Base-by-base conservation (phyloP, 2,797 vertebrate genomes). In the Sebastes kiyomatsui region DNA sequence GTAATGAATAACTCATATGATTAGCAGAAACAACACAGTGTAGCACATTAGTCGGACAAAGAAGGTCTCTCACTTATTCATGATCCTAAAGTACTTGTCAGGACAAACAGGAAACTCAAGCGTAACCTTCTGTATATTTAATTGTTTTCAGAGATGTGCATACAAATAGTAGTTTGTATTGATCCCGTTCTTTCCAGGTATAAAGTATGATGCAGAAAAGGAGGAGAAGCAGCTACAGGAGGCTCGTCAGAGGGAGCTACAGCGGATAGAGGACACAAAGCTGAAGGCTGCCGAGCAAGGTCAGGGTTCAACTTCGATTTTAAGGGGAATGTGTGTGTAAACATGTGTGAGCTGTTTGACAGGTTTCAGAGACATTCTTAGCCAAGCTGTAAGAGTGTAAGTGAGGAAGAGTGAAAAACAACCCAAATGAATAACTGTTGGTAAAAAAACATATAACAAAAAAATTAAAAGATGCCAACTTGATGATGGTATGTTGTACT, bases 191-290 rank as follows among this genome's bases (percentile, higher is more conserved):
- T 76, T 68, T 93, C 8, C 90, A 99, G 99, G 97, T 93, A 98
- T 99, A 94, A 97, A 97, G 90, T 99, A 99, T 67, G 98, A 99
- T 94, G 95, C 97, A 46, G 95, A 97, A 84, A 99, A 99, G 90
- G 99, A 99, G 93, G 97, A 97, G 85, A 97, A 95, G 56, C 98
- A 99, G 68, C 93, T 97, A 3, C 94, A 97, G 81, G 99, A 99
- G 93, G 93, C 96, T 88, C 97, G 97, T 64, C 97, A 99, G 87
- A 96, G 95, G 46, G 98, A 99, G 90, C 93, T 99, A 68, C 97
- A 97, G 92, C 96, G 98, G 83, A 99, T 99, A 90, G 99, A 99
- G 88, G 97, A 99, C 84, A 97, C 98, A 81, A 99, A 99, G 85
- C 96, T 95, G 76, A 99, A 97, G 94, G 97, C 97, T 87, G 97